These are phyloP conservation scores for Enteromius fasciolatus DNA, from an alignment of 2,797 vertebrate genomes.

Conservation along the genomic window DNA sequence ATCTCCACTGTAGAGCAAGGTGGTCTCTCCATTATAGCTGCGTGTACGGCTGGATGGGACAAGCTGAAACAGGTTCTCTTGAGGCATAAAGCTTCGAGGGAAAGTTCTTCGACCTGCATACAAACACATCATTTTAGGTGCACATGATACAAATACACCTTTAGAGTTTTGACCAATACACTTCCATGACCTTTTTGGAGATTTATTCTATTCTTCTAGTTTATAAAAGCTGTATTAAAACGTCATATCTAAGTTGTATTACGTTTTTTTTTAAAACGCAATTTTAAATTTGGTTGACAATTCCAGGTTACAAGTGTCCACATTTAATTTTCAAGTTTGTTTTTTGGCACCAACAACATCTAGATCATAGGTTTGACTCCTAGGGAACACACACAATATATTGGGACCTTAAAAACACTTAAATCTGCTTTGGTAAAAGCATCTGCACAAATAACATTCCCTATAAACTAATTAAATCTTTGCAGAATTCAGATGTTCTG, in stretches of 20 bases:
- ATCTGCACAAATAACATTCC: background rate
- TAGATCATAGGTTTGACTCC: background rate
- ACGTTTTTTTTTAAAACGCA: background rate
- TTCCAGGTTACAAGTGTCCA: background rate
- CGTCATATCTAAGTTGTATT: no score
- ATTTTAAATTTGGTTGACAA: background rate
- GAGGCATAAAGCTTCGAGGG: slow-evolving; percentile 89
- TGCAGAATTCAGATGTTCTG: background rate
- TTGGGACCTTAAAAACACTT: slow-evolving; percentile 1
- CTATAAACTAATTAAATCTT: background rate
- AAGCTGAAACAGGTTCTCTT: slow-evolving; percentile 89
- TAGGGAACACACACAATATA: background rate
- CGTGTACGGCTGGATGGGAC: slow-evolving; percentile 87
- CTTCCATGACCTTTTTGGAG: background rate
- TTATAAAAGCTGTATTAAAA: background rate
- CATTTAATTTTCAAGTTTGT: background rate
- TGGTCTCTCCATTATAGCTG: slow-evolving; percentile 86
- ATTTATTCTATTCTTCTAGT: background rate
- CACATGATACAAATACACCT: background rate
- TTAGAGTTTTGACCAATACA: background rate
- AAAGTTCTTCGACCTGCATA: slow-evolving; percentile 87
- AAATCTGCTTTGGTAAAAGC: background rate
- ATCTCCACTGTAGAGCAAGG: slow-evolving; percentile 80
- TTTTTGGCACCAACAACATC: background rate
- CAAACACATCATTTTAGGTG: slow-evolving; percentile 47